A percentile compares a stretch with the other conserved stretches of the same genome.
Evolutionary conservation across 2,113 vertebrate species (phyloP).

Genomic region (Telmatochromis bifrenatus): DNA sequence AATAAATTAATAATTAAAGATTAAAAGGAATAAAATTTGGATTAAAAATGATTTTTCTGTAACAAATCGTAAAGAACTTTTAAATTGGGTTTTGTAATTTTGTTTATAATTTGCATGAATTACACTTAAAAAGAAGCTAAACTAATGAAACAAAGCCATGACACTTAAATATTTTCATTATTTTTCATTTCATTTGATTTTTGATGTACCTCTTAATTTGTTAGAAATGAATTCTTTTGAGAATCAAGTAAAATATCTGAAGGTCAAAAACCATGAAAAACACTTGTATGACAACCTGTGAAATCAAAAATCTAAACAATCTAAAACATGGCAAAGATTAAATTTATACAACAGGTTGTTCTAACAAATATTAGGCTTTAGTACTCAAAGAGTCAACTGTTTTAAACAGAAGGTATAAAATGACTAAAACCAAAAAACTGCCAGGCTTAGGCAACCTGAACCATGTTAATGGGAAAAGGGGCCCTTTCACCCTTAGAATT

Average conservation of each 20-base stretch:
- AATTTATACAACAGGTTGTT: background rate
- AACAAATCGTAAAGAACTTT: background rate
- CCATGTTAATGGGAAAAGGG: background rate
- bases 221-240: background rate
- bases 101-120: background rate
- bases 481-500: background rate
- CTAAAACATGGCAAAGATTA: background rate
- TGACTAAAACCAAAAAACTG: background rate
- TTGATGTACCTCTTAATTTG: background rate
- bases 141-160: background rate
- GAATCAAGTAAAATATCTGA: background rate
- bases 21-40: background rate
- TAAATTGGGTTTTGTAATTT: background rate
- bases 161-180: background rate
- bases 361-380: background rate
- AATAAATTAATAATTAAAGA: background rate
- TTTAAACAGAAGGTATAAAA: background rate
- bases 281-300: background rate
- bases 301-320: background rate
- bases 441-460: background rate
- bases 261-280: background rate
- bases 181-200: background rate
- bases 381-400: background rate
- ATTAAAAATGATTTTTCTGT: background rate
- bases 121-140: background rate